A percentile compares a stretch with the other conserved stretches of the same genome.
phyloP scores from a whole-genome alignment of 2,888 invertebrate species.

The Lasioglossum villosulum region DNA sequence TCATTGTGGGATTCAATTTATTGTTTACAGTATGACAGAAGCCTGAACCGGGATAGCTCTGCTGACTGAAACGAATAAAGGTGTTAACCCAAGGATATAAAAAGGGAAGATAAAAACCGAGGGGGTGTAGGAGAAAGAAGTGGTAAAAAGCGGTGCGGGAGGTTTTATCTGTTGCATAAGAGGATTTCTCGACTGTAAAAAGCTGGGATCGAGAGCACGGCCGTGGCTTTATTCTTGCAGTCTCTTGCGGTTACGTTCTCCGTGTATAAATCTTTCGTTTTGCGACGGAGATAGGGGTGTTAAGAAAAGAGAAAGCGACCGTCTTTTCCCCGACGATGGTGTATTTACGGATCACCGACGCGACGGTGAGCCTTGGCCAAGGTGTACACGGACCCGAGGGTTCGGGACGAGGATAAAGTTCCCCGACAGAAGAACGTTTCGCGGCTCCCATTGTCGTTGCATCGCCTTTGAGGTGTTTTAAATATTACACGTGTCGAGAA shows the following conservation, averaged over 20 bases:
- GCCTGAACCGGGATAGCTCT: constrained; percentile 11
- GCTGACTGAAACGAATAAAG: constrained; percentile 24
- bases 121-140: not conserved
- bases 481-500: constrained; percentile 46
- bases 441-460: constrained; percentile 48
- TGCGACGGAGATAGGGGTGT: constrained; percentile 36
- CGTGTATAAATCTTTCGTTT: constrained; percentile 55
- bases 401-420: constrained; percentile 47
- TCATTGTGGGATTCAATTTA: not conserved
- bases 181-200: constrained; percentile 67
- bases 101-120: not conserved
- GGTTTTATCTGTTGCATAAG: constrained; percentile 63
- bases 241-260: constrained; percentile 59
- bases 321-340: constrained; percentile 21
- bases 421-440: constrained; percentile 41
- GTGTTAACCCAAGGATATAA: constrained; percentile 31
- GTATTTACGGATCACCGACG: constrained; percentile 40
- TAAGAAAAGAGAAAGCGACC: constrained; percentile 52
- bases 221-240: constrained; percentile 64
- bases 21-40: not conserved
- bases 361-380: constrained; percentile 19
- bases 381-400: constrained; percentile 13
- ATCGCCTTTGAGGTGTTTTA: constrained; percentile 58
- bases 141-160: constrained; percentile 36
- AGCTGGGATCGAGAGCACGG: constrained; percentile 64